These are phyloP conservation scores for Ophraella communa DNA, from an alignment of 2,888 invertebrate species.

Conservation along the genomic window DNA sequence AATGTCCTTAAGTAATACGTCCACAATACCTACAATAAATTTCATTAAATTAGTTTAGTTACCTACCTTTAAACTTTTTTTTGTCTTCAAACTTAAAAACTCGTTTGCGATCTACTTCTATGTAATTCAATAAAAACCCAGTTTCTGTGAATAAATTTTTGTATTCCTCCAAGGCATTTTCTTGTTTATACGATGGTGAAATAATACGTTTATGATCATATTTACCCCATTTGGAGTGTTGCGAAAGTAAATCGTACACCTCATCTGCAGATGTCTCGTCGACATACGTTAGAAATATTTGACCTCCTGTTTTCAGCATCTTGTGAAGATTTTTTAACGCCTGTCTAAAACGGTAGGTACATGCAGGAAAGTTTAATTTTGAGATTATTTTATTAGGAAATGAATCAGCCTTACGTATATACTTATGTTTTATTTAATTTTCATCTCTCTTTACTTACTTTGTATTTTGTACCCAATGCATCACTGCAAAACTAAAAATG, in stretches of 20 bases:
- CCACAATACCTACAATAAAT: too few species aligned
- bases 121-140: constrained; percentile 14
- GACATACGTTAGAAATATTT: constrained; percentile 69
- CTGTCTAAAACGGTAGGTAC: constrained; percentile 61
- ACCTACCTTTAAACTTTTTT: constrained; percentile 14
- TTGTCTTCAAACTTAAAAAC: constrained; percentile 12
- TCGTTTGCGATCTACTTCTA: neutral
- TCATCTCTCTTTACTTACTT: constrained; percentile 22
- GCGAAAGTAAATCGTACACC: constrained; percentile 15
- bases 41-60: too few species aligned
- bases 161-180: constrained; percentile 7
- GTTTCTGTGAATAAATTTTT: constrained; percentile 7
- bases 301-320: constrained; percentile 71
- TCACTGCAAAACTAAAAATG: constrained; percentile 23
- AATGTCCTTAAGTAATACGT: too few species aligned
- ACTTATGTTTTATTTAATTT: neutral
- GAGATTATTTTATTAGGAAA: too few species aligned
- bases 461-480: constrained; percentile 29
- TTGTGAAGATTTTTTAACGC: constrained; percentile 71
- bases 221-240: constrained; percentile 26
- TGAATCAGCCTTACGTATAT: too few species aligned
- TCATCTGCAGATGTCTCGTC: constrained; percentile 21
- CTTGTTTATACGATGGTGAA: constrained; percentile 15
- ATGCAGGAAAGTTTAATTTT: too few species aligned
- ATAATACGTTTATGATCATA: constrained; percentile 25